These are phyloP conservation scores for Diglossa cyanea DNA, from an alignment of 2,797 vertebrate species.

Conservation along the genomic window DNA sequence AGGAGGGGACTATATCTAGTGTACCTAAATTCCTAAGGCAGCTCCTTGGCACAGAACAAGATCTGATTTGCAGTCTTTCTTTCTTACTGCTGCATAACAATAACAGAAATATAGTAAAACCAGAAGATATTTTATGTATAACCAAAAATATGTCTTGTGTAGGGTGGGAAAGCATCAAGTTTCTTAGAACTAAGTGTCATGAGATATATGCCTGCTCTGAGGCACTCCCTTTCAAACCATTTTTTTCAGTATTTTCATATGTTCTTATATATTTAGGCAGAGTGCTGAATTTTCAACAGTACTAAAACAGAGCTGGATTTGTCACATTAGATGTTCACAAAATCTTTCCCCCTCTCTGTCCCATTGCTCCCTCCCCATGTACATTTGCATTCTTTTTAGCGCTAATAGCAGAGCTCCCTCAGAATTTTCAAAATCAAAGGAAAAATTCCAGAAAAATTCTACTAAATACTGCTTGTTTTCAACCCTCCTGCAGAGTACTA, in stretches of 20 bases:
- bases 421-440: background rate
- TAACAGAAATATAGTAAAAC: background rate
- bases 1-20: background rate
- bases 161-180: background rate
- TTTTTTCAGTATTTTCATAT: background rate
- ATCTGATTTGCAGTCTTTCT: background rate
- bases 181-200: background rate
- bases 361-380: fast-evolving
- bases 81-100: background rate
- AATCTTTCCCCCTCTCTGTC: background rate
- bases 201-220: background rate
- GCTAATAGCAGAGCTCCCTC: background rate
- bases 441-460: background rate
- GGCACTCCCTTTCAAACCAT: background rate
- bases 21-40: background rate
- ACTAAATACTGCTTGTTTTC: background rate
- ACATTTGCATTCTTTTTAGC: background rate
- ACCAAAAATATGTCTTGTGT: background rate
- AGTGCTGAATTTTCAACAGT: background rate
- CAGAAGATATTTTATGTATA: background rate
- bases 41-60: background rate
- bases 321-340: background rate
- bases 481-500: background rate
- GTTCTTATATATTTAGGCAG: background rate
- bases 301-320: background rate